Base-by-base conservation (phyloP, 2,888 invertebrate species). In the Eurois occulta region DNA sequence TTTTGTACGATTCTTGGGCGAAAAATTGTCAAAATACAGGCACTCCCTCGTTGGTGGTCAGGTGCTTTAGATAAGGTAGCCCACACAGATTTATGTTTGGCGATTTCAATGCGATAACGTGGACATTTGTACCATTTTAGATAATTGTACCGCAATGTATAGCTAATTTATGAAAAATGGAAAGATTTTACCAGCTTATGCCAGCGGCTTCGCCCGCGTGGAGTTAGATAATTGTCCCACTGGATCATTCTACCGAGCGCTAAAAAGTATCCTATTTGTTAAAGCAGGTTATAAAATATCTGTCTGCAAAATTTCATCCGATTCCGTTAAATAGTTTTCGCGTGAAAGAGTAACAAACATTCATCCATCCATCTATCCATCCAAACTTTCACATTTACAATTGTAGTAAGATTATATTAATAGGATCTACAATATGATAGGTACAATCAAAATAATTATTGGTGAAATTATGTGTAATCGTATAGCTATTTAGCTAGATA, bases 51-150 rank as follows among this genome's bases (percentile, higher is more conserved):
- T 41, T 8, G 0, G 41, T 0, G n/a, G 65, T 11, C n/a, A 16
- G 38, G n/a, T 65, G 0, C 41, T 41, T 65, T 65, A 65, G 41
- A 65, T 65, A 65, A 65, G 65, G 65, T 65, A n/a, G 35, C 41
- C n/a, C 65, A 65, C 77, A 72, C 80, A 91, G 93, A 95, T 94
- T 95, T 94, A 94, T 94, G 92, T 91, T 90, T 89, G 86, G 86
- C 90, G 91, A 93, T 93, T 94, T 91, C 91, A 86, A 90, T 91
- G 86, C 90, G 91, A 93, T 93, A 92, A 84, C 87, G 88, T 77
- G 80, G 89, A 88, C 88, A 87, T n/a, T n/a, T 85, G 88, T 84
- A 75, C 72, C 46, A 35, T 71, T 82, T 70, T 62, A 83, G 84
- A 86, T 85, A 78, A 72, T 41, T 69, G 70, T 70, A 41, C 41